These are phyloP conservation scores for Ichneumon xanthorius DNA, from an alignment of 2,888 invertebrate genomes.

Conservation along the genomic window DNA sequence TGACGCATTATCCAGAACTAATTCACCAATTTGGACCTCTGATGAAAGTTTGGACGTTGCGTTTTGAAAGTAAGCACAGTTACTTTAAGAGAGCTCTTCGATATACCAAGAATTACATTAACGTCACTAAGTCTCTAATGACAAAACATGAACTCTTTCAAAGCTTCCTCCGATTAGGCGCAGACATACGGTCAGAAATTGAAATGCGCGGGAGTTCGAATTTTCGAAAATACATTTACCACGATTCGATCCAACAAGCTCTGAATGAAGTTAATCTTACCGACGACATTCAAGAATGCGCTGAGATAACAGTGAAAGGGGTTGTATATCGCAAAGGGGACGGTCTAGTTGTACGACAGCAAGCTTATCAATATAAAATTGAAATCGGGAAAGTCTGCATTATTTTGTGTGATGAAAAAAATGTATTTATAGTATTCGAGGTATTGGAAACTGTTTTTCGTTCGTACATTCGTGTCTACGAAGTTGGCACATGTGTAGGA, in stretches of 20 bases:
- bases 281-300: conserved; percentile 32
- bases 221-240: conserved; percentile 40
- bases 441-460: conserved; percentile 49
- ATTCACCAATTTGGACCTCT: conserved; percentile 65
- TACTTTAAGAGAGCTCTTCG: conserved; percentile 68
- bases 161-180: conserved; percentile 56
- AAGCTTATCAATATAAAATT: conserved; percentile 49
- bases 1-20: conserved; percentile 60
- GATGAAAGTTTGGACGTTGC: conserved; percentile 66
- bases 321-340: conserved; percentile 41
- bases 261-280: conserved; percentile 1
- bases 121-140: conserved; percentile 57
- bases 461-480: conserved; percentile 42
- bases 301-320: conserved; percentile 39
- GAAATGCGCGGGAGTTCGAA: conserved; percentile 20
- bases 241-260: conserved; percentile 30
- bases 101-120: conserved; percentile 66
- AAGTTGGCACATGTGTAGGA: conserved; percentile 24
- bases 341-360: conserved; percentile 50
- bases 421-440: conserved; percentile 42
- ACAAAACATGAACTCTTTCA: conserved; percentile 62
- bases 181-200: conserved; percentile 37
- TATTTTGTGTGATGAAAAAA: conserved; percentile 49
- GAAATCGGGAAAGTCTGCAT: conserved; percentile 52
- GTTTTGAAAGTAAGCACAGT: conserved; percentile 72